These are phyloP conservation scores for Strigops habroptila DNA, from an alignment of 2,113 vertebrate genomes.

Conservation along the genomic window DNA sequence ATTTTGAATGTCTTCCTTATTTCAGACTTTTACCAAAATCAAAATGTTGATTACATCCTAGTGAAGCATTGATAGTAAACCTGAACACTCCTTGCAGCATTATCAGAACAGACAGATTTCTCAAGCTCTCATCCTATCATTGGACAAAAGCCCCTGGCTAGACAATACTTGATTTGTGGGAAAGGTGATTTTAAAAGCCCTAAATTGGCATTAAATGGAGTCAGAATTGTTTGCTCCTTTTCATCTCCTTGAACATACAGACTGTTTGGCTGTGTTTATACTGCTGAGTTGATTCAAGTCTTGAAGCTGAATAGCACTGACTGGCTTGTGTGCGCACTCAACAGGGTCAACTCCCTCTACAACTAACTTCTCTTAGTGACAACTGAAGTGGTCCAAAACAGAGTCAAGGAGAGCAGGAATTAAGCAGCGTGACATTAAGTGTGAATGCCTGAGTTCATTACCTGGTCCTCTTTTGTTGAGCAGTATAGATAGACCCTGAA, in stretches of 20 bases:
- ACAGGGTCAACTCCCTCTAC: neutral
- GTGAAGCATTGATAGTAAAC: neutral
- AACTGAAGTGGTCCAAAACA: neutral
- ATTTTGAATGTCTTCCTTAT: constrained; percentile 38
- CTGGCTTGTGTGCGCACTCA: constrained; percentile 14
- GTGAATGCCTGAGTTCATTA: neutral
- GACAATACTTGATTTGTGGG: constrained; percentile 22
- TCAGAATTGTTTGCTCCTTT: constrained; percentile 43
- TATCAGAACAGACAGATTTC: constrained; percentile 5
- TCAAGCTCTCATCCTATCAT: neutral
- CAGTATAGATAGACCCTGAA: neutral
- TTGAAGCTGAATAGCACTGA: constrained; percentile 20
- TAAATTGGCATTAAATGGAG: constrained; percentile 13
- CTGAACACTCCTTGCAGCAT: neutral
- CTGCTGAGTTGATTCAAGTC: constrained; percentile 40
- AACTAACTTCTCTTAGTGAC: neutral
- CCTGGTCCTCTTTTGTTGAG: neutral
- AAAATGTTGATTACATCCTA: neutral
- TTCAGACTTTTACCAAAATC: constrained; percentile 23
- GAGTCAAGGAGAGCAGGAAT: neutral
- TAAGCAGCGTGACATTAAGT: neutral
- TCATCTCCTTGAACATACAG: constrained; percentile 24
- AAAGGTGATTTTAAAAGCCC: neutral
- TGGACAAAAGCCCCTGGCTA: neutral
- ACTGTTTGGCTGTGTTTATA: constrained; percentile 36